These are phyloP conservation scores for Parochlus steinenii DNA, from an alignment of 2,888 invertebrate species.

Conservation along the genomic window DNA sequence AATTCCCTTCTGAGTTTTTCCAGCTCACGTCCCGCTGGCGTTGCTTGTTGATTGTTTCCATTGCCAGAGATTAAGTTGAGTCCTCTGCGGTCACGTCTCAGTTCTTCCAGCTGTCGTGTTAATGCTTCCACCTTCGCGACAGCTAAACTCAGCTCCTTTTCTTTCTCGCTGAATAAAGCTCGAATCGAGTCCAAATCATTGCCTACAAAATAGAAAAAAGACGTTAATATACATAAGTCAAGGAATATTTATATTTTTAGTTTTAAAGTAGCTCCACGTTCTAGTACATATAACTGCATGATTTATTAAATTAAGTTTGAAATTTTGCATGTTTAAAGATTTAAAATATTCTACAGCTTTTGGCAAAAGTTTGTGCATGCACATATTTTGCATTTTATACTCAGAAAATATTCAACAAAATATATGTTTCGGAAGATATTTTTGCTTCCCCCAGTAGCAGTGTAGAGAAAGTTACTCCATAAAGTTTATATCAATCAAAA, in stretches of 20 bases:
- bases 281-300: too few species aligned
- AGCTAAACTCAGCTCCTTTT: conserved; percentile 91
- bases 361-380: too few species aligned
- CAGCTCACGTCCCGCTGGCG: conserved; percentile 69
- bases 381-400: too few species aligned
- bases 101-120: conserved; percentile 84
- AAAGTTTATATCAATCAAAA: too few species aligned
- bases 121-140: conserved; percentile 94
- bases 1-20: conserved; percentile 85
- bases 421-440: too few species aligned
- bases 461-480: too few species aligned
- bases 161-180: conserved; percentile 92
- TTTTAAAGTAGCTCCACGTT: too few species aligned
- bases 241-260: not conserved
- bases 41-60: conserved; percentile 35
- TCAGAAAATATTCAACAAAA: too few species aligned
- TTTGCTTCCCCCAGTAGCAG: too few species aligned
- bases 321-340: too few species aligned
- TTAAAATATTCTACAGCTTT: too few species aligned
- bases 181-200: conserved; percentile 93
- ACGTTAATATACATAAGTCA: conserved; percentile 10
- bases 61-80: conserved; percentile 25
- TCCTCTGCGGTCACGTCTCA: conserved; percentile 51
- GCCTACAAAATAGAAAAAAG: conserved; percentile 38
- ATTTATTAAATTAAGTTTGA: too few species aligned